A percentile compares a stretch with the other conserved stretches of the same genome.
These are phyloP conservation scores for Dipodomys stephensi DNA, from an alignment of 2,113 vertebrate genomes.

Conservation along the genomic window DNA sequence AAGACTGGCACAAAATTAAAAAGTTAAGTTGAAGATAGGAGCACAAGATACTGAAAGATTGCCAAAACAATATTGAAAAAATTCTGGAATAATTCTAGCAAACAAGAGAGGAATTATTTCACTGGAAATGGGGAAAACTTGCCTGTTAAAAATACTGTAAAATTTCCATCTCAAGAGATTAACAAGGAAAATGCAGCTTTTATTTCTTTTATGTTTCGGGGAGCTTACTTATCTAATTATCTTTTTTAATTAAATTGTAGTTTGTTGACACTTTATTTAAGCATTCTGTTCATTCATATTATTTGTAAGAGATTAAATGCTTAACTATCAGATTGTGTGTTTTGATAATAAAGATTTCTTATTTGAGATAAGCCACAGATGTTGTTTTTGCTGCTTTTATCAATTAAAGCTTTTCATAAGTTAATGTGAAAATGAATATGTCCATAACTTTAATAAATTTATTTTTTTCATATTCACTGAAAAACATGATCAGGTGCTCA, in stretches of 20 bases:
- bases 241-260: not conserved
- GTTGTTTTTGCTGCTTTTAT: not conserved
- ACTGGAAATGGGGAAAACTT: not conserved
- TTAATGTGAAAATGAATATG: not conserved
- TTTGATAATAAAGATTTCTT: not conserved
- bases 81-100: slow-evolving; percentile 13
- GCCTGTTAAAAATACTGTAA: not conserved
- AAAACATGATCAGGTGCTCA: not conserved
- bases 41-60: not conserved
- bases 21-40: not conserved
- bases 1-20: too few species aligned
- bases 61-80: not conserved
- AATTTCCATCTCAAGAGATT: not conserved
- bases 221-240: not conserved
- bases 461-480: not conserved
- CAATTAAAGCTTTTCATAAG: not conserved
- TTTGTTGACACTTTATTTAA: not conserved
- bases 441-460: not conserved
- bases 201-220: not conserved
- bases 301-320: not conserved
- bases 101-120: not conserved
- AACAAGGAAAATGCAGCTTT: not conserved
- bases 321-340: not conserved
- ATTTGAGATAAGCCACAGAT: not conserved
- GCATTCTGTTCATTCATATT: not conserved